Evolutionary conservation across 2,888 invertebrate species (phyloP).

Genomic region (Leucozona laternaria): DNA sequence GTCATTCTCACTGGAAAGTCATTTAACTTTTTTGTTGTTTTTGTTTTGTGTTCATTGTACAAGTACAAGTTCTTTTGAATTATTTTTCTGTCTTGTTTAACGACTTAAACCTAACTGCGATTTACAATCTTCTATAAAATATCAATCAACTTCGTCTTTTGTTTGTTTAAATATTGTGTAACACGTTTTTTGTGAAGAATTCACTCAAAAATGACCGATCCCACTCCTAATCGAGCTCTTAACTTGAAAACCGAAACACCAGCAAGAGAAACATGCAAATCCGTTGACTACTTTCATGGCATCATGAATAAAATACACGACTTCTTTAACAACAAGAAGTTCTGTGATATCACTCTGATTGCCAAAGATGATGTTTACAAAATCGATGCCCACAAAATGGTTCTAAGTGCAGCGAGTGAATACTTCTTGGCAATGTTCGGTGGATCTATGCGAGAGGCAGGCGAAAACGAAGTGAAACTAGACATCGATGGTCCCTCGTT

Average conservation of each 20-base stretch:
- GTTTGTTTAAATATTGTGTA: neutral
- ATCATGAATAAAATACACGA: slow-evolving; percentile 2
- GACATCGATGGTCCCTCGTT: slow-evolving; percentile 16
- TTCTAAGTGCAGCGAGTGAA: slow-evolving; percentile 39
- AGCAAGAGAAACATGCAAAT: neutral
- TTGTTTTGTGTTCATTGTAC: neutral
- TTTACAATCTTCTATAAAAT: neutral
- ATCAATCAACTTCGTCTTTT: neutral
- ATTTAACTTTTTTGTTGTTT: neutral
- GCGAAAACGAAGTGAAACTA: slow-evolving; percentile 5
- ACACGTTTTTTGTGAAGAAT: neutral
- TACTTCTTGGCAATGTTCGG: slow-evolving; percentile 39
- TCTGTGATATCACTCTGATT: slow-evolving; percentile 24
- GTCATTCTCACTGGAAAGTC: neutral
- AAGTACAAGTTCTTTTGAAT: neutral
- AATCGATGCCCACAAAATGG: slow-evolving; percentile 34
- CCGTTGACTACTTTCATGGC: neutral
- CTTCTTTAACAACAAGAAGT: slow-evolving; percentile 3
- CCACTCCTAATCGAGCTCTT: neutral
- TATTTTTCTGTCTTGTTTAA: neutral
- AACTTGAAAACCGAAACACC: neutral
- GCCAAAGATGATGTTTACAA: neutral
- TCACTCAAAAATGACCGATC: neutral
- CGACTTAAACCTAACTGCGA: neutral
- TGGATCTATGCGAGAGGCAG: slow-evolving; percentile 1